Base-by-base conservation (phyloP, 53 echinoderm and acorn worm species). In the Mesocentrotus franciscanus region DNA sequence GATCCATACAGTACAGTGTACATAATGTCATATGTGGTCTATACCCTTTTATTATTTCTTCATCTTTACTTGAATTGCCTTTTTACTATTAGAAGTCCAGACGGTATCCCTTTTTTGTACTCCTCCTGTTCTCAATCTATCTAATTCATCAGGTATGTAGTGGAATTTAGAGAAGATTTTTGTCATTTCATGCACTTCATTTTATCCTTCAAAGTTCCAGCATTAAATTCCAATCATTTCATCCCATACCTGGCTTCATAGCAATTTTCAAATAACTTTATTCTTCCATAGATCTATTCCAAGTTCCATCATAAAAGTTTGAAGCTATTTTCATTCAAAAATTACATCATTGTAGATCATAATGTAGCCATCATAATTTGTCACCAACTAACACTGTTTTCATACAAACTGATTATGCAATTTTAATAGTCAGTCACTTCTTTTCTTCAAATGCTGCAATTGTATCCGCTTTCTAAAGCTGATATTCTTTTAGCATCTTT, bases 21-120 rank as follows among this genome's bases (percentile, higher is more conserved):
- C 15, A 1, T 81, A 7, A 18, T 81, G 39, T 81, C 20, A 18
- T 18, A 0, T 64, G 16, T 64, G 64, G 64, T 64, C 64, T 64
- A 64, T 64, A 20, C 20, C 64, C 42, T 81, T 17, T 42, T 81
- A 81, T 42, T 5, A 81, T 81, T 81, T 81, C 81, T 81, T 14
- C 81, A 20, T 36, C 81, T 36, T 39, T 81, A 42, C 42, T 15
- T 78, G 32, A 32, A 12, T 79, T 13, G 35, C 18, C 8, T 81
- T 5, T 33, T 33, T 60, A 24, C 59, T 10, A 90, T 60, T 92
- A 94, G 94, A 94, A 61, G 81, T 84, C 84, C 94, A 94, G 83
- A 84, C 90, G 89, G 72, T 95, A 20, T 95, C 95, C 56, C 95
- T 95, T 30, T 95, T 90, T 95, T 90, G 89, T 90, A 89, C 95